Conservation (phyloP, 92 coral and sea anemone genomes). For the Phymanthus crucifer region DNA sequence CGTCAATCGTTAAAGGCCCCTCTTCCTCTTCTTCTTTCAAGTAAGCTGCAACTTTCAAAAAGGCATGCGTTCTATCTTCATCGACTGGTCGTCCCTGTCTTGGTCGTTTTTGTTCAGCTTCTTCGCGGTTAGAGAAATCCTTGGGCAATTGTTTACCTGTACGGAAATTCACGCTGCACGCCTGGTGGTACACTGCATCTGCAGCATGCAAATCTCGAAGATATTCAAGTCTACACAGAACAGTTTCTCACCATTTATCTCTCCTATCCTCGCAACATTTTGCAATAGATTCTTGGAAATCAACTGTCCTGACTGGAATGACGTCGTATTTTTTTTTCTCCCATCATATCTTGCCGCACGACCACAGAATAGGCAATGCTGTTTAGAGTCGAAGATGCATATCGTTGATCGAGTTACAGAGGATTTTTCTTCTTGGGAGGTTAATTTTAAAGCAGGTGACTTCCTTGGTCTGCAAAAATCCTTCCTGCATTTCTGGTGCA, state of each 20-base stretch:
- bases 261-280: slow-evolving; percentile 17
- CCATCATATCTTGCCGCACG: background rate
- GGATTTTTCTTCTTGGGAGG: too few relatives aligned
- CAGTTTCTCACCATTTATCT: slow-evolving; percentile 15
- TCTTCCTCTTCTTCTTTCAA: slow-evolving; percentile 34
- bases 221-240: background rate
- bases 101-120: slow-evolving; percentile 18
- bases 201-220: slow-evolving; percentile 22
- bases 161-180: slow-evolving; percentile 33
- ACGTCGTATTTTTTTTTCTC: background rate
- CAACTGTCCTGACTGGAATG: slow-evolving; percentile 12
- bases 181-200: slow-evolving; percentile 32
- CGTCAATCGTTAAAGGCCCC: slow-evolving; percentile 12
- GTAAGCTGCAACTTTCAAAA: slow-evolving; percentile 17
- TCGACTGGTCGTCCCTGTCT: slow-evolving; percentile 43
- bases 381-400: background rate
- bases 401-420: background rate
- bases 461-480: background rate
- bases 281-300: background rate
- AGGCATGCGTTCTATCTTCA: slow-evolving; percentile 31
- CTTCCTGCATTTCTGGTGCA: slow-evolving; percentile 11
- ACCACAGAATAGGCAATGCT: slow-evolving; percentile 18
- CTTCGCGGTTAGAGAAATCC: background rate
- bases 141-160: slow-evolving; percentile 22
- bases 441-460: background rate